phyloP scores from a whole-genome alignment of 2,888 invertebrate genomes.

The Gastracanthus pulcherrimus region DNA sequence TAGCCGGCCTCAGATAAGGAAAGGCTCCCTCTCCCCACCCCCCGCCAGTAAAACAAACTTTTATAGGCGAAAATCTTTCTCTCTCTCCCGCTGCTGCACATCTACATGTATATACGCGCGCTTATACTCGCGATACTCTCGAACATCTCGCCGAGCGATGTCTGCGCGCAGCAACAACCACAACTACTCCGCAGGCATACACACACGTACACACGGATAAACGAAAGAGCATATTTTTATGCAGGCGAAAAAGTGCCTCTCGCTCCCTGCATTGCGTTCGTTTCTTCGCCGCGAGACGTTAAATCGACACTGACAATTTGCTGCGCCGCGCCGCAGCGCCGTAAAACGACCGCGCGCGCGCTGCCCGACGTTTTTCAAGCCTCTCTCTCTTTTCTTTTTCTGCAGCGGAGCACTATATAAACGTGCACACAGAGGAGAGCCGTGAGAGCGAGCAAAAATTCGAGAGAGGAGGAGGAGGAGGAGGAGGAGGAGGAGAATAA shows the following conservation, averaged over 20 bases:
- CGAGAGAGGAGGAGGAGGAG: not conserved
- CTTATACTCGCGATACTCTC: too few species aligned
- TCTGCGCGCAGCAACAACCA: too few species aligned
- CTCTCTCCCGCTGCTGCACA: not conserved
- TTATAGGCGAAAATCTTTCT: slow-evolving; percentile 33
- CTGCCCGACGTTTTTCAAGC: slow-evolving; percentile 10
- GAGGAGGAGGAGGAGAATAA: not conserved
- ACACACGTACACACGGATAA: not conserved
- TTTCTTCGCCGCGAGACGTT: slow-evolving; percentile 10
- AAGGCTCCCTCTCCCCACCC: not conserved
- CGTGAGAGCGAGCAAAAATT: not conserved
- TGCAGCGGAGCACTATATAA: too few species aligned
- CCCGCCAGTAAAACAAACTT: slow-evolving; percentile 15
- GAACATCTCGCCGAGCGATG: too few species aligned
- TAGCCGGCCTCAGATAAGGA: slow-evolving; percentile 20
- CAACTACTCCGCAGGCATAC: not conserved
- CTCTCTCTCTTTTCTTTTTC: too few species aligned
- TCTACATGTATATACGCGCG: not conserved
- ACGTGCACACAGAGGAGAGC: not conserved
- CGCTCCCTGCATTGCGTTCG: not conserved
- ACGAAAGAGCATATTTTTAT: not conserved
- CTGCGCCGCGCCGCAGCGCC: not conserved
- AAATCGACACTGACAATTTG: slow-evolving; percentile 46
- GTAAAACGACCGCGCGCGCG: not conserved
- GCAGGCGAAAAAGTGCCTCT: not conserved